Base-by-base conservation (phyloP, 1,140 invertebrate genomes). In the Drosophila nigrodunni region DNA sequence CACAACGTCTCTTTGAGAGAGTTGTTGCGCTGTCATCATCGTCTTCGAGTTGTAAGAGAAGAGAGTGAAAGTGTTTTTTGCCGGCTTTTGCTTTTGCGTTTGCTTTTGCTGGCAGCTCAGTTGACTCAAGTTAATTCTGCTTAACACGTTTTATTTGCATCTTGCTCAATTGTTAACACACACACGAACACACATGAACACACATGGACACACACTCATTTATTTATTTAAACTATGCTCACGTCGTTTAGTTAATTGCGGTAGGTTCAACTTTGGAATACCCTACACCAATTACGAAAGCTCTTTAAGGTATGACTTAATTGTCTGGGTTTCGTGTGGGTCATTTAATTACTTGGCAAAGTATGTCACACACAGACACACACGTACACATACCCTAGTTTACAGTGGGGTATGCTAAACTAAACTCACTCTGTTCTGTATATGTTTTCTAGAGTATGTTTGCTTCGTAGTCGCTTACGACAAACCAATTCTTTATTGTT, bases 181-280 rank as follows among this genome's bases (percentile, higher is more conserved):
- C 6, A 59, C 55, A 57, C 37, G 46, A 66, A 47, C 25, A 25
- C 25, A 76, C 61, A 78, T 1, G 4, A 2, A 58, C 55, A 57
- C 37, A 47, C 65, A 47, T 6, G 6, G 25, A 30, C 25, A 30
- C 25, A 30, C 25, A 65, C n/a, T n/a, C 54, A 52, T 62, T 58
- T 72, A 44, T 70, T 49, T 57, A 54, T 74, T 69, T 61, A 41
- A 55, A 13, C 37, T 39, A 57, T 9, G 57, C 50, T 70, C 65
- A 46, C 8, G 21, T 15, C 57, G 50, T 43, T 54, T 49, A 66
- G 57, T 61, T 80, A 83, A 83, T 87, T 87, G 83, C 47, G 80
- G 83, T 87, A 88, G 83, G 83, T 87, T 87, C 73, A 70, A 58
- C 30, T 11, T 46, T 13, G n/a, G 54, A 21, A 54, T 57, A 57